phyloP scores from a whole-genome alignment of 2,888 invertebrate species.

The Apoda limacodes region DNA sequence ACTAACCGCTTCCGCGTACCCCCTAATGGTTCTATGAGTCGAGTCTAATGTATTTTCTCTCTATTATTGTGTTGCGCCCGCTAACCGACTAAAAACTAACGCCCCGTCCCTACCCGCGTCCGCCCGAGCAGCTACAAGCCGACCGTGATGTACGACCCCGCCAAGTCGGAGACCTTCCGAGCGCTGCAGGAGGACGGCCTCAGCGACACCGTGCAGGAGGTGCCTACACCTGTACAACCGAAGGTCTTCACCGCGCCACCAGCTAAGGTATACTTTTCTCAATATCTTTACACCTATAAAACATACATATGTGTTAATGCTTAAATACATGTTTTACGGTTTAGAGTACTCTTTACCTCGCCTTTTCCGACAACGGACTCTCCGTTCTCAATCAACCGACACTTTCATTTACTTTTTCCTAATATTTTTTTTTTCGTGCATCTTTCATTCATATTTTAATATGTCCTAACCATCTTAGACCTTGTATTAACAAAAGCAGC shows the following conservation, averaged over 20 bases:
- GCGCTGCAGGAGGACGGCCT: conserved; percentile 84
- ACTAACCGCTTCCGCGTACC: conserved; percentile 52
- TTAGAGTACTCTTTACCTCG: no score
- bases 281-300: no score
- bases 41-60: conserved; percentile 49
- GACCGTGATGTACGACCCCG: conserved; percentile 85
- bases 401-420: no score
- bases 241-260: conserved; percentile 81
- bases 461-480: no score
- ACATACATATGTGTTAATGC: no score
- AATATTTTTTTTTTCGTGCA: no score
- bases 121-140: conserved; percentile 68
- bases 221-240: conserved; percentile 77
- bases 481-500: no score
- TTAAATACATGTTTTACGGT: no score
- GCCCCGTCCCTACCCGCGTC: conserved; percentile 31
- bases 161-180: conserved; percentile 89
- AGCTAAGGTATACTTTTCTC: conserved; percentile 68
- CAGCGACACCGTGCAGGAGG: conserved; percentile 75
- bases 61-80: conserved; percentile 54
- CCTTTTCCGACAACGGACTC: no score
- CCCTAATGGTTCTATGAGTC: conserved; percentile 30
- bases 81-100: conserved; percentile 66
- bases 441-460: no score
- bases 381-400: no score